phyloP scores from a whole-genome alignment of 2,113 vertebrate genomes.

The Opisthocomus hoazin region DNA sequence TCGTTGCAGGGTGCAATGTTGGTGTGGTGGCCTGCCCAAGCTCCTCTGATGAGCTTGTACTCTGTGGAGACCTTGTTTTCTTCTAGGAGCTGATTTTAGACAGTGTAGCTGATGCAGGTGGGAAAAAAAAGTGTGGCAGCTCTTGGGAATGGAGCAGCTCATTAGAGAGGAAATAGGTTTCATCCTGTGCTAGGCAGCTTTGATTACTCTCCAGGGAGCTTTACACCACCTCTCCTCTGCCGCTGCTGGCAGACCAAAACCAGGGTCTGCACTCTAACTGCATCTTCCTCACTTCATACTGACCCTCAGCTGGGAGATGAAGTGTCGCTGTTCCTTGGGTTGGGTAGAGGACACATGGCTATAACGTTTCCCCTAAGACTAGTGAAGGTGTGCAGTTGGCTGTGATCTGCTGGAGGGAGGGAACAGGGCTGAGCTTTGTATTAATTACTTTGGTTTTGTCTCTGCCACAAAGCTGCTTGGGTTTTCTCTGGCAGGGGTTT shows the following conservation, averaged over 20 bases:
- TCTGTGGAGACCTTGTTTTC: not conserved
- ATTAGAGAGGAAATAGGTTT: not conserved
- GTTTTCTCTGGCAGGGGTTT: not conserved
- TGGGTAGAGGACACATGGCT: not conserved
- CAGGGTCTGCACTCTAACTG: not conserved
- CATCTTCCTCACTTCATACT: not conserved
- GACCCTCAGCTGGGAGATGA: not conserved
- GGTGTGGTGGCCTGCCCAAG: not conserved
- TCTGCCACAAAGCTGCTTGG: not conserved
- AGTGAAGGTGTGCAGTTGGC: not conserved
- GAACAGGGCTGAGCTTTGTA: not conserved
- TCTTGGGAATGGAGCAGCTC: not conserved
- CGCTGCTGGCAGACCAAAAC: not conserved
- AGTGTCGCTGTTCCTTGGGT: accelerated
- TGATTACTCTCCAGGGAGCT: not conserved
- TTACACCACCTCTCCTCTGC: not conserved
- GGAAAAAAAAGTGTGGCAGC: not conserved
- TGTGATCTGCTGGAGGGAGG: not conserved
- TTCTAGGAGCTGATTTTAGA: not conserved
- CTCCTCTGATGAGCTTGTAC: accelerated
- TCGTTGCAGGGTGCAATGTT: not conserved
- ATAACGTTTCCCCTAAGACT: too few species aligned
- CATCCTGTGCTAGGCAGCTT: not conserved
- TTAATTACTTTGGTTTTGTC: not conserved
- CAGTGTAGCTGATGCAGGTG: not conserved